Percentiles rank a stretch among this genome's conserved stretches.
Evolutionary conservation across 2,113 vertebrate species (phyloP).

Genomic region (Thunnus maccoyii): DNA sequence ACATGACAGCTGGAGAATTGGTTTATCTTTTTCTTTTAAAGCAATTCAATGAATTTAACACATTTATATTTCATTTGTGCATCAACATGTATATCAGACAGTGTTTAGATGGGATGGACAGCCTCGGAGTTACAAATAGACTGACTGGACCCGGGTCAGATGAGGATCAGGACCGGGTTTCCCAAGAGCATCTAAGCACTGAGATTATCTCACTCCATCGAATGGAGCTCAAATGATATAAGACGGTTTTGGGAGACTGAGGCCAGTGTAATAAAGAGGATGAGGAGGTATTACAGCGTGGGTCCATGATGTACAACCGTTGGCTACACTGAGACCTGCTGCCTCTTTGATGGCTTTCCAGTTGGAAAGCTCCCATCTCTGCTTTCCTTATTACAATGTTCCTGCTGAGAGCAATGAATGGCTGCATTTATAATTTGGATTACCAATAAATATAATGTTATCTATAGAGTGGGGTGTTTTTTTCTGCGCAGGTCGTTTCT

Average conservation of each 20-base stretch:
- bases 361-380: constrained; percentile 32
- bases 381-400: constrained; percentile 14
- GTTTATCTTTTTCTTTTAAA: constrained; percentile 3
- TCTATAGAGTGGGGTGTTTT: not conserved
- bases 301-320: constrained; percentile 8
- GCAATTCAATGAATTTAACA: constrained; percentile 14
- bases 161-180: constrained; percentile 28
- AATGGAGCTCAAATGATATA: constrained; percentile 29
- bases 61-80: not conserved
- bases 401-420: constrained; percentile 30
- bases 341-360: constrained; percentile 40
- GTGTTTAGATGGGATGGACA: not conserved
- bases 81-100: not conserved
- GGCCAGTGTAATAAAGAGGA: constrained; percentile 51
- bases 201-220: constrained; percentile 54
- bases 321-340: constrained; percentile 30
- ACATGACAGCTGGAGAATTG: not conserved
- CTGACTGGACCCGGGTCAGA: constrained; percentile 19
- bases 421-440: constrained; percentile 20
- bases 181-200: constrained; percentile 36
- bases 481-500: not conserved
- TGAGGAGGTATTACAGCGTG: constrained; percentile 48
- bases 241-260: constrained; percentile 16
- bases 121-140: constrained; percentile 12
- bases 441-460: not conserved